Evolutionary conservation across 2,797 vertebrate genomes (phyloP).

Genomic region (Tympanoctomys barrerae): DNA sequence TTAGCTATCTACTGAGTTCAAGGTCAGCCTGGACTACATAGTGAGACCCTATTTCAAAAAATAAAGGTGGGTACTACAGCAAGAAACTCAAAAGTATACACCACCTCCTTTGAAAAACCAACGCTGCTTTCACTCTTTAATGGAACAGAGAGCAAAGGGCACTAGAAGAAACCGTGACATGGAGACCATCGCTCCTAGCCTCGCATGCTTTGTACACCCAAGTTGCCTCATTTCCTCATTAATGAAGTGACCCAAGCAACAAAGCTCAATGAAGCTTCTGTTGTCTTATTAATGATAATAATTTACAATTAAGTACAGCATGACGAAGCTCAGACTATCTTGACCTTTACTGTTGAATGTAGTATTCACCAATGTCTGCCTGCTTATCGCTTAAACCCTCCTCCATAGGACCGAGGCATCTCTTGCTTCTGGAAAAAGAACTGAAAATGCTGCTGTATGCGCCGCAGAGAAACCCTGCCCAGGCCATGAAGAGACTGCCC

Average conservation of each 20-base stretch:
- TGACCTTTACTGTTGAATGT: not conserved
- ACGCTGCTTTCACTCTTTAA: not conserved
- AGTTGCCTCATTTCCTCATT: not conserved
- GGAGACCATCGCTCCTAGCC: not conserved
- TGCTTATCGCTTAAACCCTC: not conserved
- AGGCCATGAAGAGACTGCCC: too few species aligned
- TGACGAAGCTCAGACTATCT: not conserved
- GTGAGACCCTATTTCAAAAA: not conserved
- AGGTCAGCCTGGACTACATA: not conserved
- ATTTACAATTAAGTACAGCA: not conserved
- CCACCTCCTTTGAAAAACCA: not conserved
- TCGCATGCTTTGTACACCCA: not conserved
- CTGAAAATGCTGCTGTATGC: not conserved
- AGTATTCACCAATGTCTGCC: constrained; percentile 13
- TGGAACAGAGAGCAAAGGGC: not conserved
- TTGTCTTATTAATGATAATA: not conserved
- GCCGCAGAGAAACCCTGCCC: not conserved
- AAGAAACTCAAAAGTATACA: not conserved
- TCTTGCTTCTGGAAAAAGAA: constrained; percentile 12
- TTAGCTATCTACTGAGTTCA: not conserved
- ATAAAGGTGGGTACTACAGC: not conserved
- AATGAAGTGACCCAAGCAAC: not conserved
- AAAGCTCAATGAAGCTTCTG: not conserved
- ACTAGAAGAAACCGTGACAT: not conserved
- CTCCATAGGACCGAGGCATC: not conserved